These are phyloP conservation scores for Ornithorhynchus anatinus DNA, from an alignment of 2,113 vertebrate genomes.

Conservation along the genomic window DNA sequence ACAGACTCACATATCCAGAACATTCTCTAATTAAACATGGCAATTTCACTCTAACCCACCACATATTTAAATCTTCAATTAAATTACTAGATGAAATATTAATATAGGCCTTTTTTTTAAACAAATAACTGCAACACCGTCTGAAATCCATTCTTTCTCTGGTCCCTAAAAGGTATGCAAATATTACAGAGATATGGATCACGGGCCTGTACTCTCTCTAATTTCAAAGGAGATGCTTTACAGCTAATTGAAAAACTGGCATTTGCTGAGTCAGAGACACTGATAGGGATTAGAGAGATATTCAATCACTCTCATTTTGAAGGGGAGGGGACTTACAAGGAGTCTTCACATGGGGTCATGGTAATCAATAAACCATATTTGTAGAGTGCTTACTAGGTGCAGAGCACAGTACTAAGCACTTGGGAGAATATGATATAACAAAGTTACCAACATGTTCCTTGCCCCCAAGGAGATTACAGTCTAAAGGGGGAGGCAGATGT, in stretches of 20 bases:
- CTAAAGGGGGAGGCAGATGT: too few relatives aligned
- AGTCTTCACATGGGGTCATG: neutral
- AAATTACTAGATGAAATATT: constrained; percentile 63
- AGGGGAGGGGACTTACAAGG: constrained; percentile 6
- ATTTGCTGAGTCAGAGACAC: constrained; percentile 14
- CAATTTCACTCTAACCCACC: constrained; percentile 47
- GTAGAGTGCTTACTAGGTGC: too few relatives aligned
- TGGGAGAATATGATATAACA: too few relatives aligned
- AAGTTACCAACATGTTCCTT: too few relatives aligned
- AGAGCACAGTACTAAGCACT: too few relatives aligned
- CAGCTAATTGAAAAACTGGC: constrained; percentile 56
- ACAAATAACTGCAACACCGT: constrained; percentile 63
- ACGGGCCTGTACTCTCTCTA: constrained; percentile 42
- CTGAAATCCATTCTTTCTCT: constrained; percentile 54
- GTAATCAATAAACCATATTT: neutral
- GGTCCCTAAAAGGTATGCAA: constrained; percentile 63
- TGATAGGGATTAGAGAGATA: constrained; percentile 4
- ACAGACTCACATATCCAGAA: constrained; percentile 40
- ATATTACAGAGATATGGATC: constrained; percentile 60
- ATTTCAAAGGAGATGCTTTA: constrained; percentile 70
- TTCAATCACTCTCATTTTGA: constrained; percentile 2
- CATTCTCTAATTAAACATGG: constrained; percentile 48
- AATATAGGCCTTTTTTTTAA: constrained; percentile 49
- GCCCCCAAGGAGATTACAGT: too few relatives aligned
- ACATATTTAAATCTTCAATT: constrained; percentile 65